Evolutionary conservation across 2,113 vertebrate species (phyloP).

Genomic region (Prunella fulvescens): DNA sequence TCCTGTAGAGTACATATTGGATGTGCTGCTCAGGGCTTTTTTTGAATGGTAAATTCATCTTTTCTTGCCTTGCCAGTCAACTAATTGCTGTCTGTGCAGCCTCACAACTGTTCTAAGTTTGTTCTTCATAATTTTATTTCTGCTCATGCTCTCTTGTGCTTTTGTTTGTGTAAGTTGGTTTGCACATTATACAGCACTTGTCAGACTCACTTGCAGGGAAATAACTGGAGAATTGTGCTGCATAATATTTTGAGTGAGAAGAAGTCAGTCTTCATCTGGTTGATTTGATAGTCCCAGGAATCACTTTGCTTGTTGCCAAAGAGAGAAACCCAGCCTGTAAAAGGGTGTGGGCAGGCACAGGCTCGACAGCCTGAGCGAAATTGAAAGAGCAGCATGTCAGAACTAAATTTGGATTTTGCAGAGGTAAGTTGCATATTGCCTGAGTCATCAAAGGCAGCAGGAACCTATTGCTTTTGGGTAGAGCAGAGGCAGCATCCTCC

Average conservation of each 20-base stretch:
- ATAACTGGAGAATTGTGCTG: neutral
- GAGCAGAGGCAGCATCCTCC: neutral
- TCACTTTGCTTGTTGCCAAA: neutral
- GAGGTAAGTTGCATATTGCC: neutral
- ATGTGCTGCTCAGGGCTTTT: neutral
- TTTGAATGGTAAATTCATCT: neutral
- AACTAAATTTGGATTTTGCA: neutral
- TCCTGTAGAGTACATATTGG: neutral
- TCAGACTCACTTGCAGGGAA: neutral
- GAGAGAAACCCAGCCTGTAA: neutral
- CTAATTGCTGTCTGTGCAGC: neutral
- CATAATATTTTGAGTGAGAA: slow-evolving; percentile 4
- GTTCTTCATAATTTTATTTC: neutral
- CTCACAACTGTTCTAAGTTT: neutral
- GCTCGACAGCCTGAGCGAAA: neutral
- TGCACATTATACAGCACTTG: neutral
- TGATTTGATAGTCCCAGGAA: neutral
- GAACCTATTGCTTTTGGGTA: neutral
- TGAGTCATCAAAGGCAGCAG: neutral
- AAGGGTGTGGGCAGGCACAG: neutral
- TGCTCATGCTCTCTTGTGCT: neutral
- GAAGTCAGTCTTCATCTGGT: neutral
- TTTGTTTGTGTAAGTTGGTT: slow-evolving; percentile 1
- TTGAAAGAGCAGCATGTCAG: neutral
- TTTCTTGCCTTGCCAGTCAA: neutral